A percentile compares a stretch with the other conserved stretches of the same genome.
Conservation (phyloP, 2,797 vertebrate species). For the Pipistrellus nathusii region DNA sequence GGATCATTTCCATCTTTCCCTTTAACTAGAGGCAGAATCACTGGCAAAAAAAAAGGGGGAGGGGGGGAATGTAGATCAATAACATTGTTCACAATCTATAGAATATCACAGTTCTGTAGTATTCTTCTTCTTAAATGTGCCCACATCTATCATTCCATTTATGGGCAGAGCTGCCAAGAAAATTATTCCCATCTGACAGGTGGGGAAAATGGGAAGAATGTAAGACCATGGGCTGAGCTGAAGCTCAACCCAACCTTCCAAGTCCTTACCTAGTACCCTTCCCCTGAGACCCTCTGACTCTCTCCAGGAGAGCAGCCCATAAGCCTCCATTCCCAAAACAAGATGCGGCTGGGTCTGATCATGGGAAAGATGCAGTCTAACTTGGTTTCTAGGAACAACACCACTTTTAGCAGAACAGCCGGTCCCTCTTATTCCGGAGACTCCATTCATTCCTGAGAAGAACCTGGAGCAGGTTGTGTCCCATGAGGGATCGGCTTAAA, state of each 20-base stretch:
- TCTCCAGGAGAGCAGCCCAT: background rate
- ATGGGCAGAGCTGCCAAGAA: background rate
- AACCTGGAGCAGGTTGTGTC: background rate
- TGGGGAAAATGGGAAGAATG: background rate
- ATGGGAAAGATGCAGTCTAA: background rate
- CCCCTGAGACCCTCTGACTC: background rate
- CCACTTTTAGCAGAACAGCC: background rate
- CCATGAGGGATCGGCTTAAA: background rate
- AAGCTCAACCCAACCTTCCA: background rate
- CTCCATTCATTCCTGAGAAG: background rate
- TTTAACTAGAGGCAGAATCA: background rate
- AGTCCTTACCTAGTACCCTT: background rate
- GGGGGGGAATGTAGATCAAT: background rate
- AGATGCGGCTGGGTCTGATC: fast-evolving
- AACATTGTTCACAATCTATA: background rate
- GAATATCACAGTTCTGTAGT: background rate
- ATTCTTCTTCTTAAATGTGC: background rate
- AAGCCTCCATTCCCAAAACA: background rate
- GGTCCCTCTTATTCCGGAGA: background rate
- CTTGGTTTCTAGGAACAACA: background rate
- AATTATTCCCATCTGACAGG: background rate
- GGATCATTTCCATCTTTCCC: background rate
- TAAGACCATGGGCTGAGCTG: background rate
- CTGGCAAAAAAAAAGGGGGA: background rate
- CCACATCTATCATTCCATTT: background rate